Conservation (phyloP, 1,140 invertebrate genomes). For the Papilio polyxenes region DNA sequence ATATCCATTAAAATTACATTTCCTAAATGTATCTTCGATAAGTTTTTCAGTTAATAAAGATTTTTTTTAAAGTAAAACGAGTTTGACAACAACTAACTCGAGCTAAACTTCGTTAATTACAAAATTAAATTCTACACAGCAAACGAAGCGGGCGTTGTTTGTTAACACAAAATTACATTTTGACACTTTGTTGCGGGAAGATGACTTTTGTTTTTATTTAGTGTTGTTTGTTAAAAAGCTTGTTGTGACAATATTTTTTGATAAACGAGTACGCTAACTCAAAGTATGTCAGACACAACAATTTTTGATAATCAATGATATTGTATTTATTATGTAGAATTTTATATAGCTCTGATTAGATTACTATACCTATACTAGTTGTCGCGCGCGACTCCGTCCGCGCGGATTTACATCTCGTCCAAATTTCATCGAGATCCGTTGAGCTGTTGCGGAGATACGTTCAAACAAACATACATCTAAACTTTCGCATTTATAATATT, state of each 20-base stretch:
- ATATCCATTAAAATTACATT: background rate
- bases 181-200: constrained; percentile 18
- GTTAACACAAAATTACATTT: constrained; percentile 27
- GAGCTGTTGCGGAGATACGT: too few species aligned
- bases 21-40: background rate
- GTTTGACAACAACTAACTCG: background rate
- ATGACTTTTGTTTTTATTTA: constrained; percentile 26
- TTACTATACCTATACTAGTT: too few species aligned
- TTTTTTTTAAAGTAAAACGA: background rate
- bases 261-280: background rate
- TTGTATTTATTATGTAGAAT: background rate
- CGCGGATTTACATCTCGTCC: too few species aligned
- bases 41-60: background rate
- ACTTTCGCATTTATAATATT: too few species aligned
- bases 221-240: constrained; percentile 13
- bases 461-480: too few species aligned
- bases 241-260: background rate
- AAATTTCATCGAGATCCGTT: too few species aligned
- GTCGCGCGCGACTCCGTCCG: too few species aligned
- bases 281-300: background rate
- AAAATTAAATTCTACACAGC: constrained; percentile 19
- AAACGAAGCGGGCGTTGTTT: constrained; percentile 14
- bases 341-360: too few species aligned
- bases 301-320: background rate
- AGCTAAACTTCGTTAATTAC: constrained; percentile 26